phyloP scores from a whole-genome alignment of 2,113 vertebrate species.

The Synchiropus splendidus region DNA sequence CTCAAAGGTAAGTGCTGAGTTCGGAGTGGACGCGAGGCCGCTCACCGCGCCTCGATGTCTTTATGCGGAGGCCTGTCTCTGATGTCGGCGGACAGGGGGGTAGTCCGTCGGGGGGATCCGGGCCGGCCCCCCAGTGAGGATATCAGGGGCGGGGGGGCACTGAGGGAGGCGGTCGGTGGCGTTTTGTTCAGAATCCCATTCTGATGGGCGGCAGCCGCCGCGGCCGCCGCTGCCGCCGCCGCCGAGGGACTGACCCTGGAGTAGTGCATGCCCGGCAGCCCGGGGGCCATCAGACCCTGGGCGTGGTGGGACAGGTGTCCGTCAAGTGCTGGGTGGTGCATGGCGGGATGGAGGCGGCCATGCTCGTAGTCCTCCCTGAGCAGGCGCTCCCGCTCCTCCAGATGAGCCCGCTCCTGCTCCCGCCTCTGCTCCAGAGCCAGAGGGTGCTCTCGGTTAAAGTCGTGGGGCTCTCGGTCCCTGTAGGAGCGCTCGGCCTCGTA shows the following conservation, averaged over 20 bases:
- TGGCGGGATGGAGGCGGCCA: slow-evolving; percentile 75
- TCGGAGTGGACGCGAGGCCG: slow-evolving; percentile 30
- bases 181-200: slow-evolving; percentile 91
- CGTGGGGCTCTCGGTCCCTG: slow-evolving; percentile 87
- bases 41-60: slow-evolving; percentile 94
- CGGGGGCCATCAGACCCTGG: slow-evolving; percentile 76
- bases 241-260: slow-evolving; percentile 81
- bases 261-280: slow-evolving; percentile 94
- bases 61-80: slow-evolving; percentile 89
- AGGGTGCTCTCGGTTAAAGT: slow-evolving; percentile 79
- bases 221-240: slow-evolving; percentile 55
- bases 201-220: slow-evolving; percentile 67
- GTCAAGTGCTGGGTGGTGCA: slow-evolving; percentile 82
- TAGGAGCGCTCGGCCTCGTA: slow-evolving; percentile 88
- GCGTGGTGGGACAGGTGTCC: slow-evolving; percentile 85
- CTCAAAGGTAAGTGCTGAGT: slow-evolving; percentile 64
- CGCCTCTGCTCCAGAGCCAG: slow-evolving; percentile 80
- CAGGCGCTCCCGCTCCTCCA: slow-evolving; percentile 86
- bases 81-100: slow-evolving; percentile 82
- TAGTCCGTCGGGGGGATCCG: slow-evolving; percentile 89
- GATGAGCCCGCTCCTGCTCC: slow-evolving; percentile 80
- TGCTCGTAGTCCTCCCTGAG: slow-evolving; percentile 92
- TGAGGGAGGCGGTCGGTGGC: slow-evolving; percentile 85
- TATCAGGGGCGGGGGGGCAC: slow-evolving; percentile 91
- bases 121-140: slow-evolving; percentile 82